Base-by-base conservation (phyloP, 2,797 vertebrate genomes). In the Darevskia mixta region DNA sequence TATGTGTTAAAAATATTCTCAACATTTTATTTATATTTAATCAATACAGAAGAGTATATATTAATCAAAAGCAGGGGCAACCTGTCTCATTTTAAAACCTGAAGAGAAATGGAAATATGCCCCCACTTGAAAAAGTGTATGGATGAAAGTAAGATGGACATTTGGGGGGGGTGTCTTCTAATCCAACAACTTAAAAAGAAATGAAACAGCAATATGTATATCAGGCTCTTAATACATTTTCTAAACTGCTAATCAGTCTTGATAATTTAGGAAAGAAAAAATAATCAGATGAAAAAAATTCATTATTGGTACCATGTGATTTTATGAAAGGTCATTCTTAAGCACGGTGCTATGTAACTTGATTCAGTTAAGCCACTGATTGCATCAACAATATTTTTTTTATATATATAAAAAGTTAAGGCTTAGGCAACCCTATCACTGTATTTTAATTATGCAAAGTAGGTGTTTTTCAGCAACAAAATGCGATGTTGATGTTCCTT, bases 11-110 rank as follows among this genome's bases (percentile, higher is more conserved):
- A 91, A 89, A 92, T 91, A 87, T 89, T 45, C 55, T 72, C 1
- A 73, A 25, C 1, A 1, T 85, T 32, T 87, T 58, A 75, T 84
- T 75, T 80, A 75, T 35, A 58, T 79, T 89, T 93, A 92, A 94
- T 94, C 94, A 92, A 93, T 91, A 95, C 86, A 93, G 79, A 81
- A n/a, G 23, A 61, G 94, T 92, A 94, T 93, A 93, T 92, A 93
- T 93, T 94, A 92, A 94, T 87, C 85, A 90, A 58, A 76, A 89
- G 83, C 58, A 64, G 92, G 94, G 88, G 83, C 61, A 83, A 88
- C 87, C 90, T 93, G 84, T 76, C 80, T 84, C 92, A 87, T 86
- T 71, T 71, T 55, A 55, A 55, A 55, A 15, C 49, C 49, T 55
- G 49, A 55, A 55, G 49, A 15, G 49, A 55, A 55, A 55, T 55